Percentiles rank a stretch among this genome's conserved stretches.
phyloP scores from a whole-genome alignment of 2,797 vertebrate species.

The Malurus splendens region DNA sequence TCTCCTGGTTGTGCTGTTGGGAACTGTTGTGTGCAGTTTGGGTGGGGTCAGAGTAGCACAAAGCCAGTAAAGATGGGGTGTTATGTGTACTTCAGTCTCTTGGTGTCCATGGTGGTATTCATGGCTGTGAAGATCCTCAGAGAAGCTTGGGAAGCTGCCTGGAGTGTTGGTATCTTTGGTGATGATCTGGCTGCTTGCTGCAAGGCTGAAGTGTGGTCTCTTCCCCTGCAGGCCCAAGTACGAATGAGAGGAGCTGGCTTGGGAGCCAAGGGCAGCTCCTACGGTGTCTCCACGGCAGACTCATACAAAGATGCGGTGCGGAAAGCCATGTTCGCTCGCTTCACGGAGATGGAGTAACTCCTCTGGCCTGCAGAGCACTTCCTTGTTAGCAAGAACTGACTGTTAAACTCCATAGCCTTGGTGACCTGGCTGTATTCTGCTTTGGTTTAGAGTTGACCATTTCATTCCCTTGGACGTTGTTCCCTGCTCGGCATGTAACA shows the following conservation, averaged over 20 bases:
- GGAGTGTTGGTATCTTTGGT: not conserved
- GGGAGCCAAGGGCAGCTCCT: constrained; percentile 92
- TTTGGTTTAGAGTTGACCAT: constrained; percentile 53
- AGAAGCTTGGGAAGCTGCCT: not conserved
- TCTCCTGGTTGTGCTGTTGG: not conserved
- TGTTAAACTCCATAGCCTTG: constrained; percentile 45
- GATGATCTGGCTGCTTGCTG: accelerated
- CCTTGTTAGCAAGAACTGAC: constrained; percentile 16
- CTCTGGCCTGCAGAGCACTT: not conserved
- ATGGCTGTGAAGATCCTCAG: not conserved
- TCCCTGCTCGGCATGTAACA: constrained; percentile 18
- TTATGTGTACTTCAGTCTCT: accelerated
- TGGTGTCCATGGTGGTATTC: not conserved
- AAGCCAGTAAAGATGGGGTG: accelerated
- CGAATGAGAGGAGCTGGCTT: constrained; percentile 92
- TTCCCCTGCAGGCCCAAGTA: constrained; percentile 83
- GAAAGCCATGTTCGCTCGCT: constrained; percentile 98
- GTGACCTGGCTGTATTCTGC: constrained; percentile 49
- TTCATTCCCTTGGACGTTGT: constrained; percentile 52
- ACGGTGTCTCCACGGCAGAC: constrained; percentile 88
- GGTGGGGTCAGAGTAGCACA: accelerated
- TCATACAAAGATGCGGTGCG: constrained; percentile 96
- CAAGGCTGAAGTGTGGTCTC: not conserved
- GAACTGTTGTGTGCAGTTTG: accelerated
- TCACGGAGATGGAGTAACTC: constrained; percentile 91